A percentile compares a stretch with the other conserved stretches of the same genome.
Evolutionary conservation across 2,797 vertebrate species (phyloP).

Genomic region (Enteromius afrohamiltoni): DNA sequence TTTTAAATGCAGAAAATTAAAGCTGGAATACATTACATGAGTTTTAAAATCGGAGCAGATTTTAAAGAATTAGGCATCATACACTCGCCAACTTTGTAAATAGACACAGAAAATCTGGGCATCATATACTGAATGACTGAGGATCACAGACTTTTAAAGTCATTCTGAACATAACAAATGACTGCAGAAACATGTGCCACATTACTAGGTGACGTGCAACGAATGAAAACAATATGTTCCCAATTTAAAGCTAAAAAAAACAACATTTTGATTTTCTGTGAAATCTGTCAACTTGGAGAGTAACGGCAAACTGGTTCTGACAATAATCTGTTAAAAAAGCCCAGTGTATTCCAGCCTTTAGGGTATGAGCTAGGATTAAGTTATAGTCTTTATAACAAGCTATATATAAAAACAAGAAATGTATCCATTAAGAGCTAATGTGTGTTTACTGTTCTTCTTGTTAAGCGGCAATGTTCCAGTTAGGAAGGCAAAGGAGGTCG

Average conservation of each 20-base stretch:
- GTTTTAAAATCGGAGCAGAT: background rate
- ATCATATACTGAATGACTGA: conserved; percentile 5
- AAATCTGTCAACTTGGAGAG: background rate
- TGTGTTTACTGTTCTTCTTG: background rate
- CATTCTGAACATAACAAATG: background rate
- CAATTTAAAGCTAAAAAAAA: background rate
- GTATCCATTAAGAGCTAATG: background rate
- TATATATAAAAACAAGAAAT: background rate
- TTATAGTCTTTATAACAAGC: background rate
- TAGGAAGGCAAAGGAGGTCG: background rate
- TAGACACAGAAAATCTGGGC: background rate
- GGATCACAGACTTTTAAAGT: conserved; percentile 7
- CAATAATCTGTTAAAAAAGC: background rate
- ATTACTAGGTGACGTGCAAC: background rate
- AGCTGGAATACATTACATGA: background rate
- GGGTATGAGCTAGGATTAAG: background rate
- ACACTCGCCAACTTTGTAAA: background rate
- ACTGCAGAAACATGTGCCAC: background rate
- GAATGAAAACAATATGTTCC: background rate
- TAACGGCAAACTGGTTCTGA: background rate
- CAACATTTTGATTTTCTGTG: background rate
- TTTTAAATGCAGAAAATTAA: background rate
- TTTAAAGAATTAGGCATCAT: background rate
- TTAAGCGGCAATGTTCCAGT: background rate
- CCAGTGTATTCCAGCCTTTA: background rate